Evolutionary conservation across 2,113 vertebrate genomes (phyloP).

Genomic region (Mustela nigripes): DNA sequence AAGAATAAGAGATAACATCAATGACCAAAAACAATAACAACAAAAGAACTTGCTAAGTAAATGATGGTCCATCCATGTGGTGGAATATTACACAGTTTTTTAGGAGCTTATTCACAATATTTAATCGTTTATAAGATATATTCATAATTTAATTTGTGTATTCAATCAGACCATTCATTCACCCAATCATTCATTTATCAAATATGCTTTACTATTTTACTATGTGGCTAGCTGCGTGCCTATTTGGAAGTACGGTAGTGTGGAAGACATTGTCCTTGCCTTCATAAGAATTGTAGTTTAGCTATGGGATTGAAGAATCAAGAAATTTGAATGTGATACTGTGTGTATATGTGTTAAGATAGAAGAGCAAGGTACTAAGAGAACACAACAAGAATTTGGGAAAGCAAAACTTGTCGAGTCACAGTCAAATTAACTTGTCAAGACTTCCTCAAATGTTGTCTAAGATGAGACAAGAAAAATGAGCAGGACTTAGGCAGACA

Average conservation of each 20-base stretch:
- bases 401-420: not conserved
- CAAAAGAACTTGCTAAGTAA: not conserved
- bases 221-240: not conserved
- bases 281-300: not conserved
- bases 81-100: not conserved
- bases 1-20: not conserved
- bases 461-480: not conserved
- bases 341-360: not conserved
- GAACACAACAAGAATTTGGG: not conserved
- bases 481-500: not conserved
- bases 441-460: not conserved
- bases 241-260: not conserved
- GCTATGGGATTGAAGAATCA: not conserved
- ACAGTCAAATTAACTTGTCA: not conserved
- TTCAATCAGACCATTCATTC: not conserved
- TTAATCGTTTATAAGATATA: not conserved
- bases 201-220: not conserved
- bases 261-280: not conserved
- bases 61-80: fast-evolving
- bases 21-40: not conserved
- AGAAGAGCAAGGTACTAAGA: not conserved
- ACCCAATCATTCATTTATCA: not conserved
- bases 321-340: not conserved
- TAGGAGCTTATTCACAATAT: conserved; percentile 9
- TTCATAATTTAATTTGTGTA: not conserved